Percentiles rank a stretch among this genome's conserved stretches.
These are phyloP conservation scores for Augochlorella aurata DNA, from an alignment of 2,888 invertebrate genomes.

Conservation along the genomic window DNA sequence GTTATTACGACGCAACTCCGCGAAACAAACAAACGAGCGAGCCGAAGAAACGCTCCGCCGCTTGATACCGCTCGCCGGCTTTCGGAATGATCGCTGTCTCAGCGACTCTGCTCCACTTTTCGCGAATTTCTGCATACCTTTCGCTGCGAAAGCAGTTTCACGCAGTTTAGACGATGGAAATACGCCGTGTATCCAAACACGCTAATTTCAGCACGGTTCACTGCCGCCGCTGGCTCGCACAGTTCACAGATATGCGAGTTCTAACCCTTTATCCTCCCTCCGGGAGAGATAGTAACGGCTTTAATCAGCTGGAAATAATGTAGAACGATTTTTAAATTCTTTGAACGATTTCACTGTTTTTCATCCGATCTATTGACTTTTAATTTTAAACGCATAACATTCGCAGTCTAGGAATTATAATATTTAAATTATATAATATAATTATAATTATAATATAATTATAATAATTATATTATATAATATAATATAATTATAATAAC, in stretches of 20 bases:
- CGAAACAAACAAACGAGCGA: slow-evolving; percentile 1
- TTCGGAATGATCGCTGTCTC: neutral
- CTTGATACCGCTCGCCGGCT: neutral
- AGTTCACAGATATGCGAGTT: neutral
- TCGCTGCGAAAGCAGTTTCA: neutral
- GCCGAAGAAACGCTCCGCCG: neutral
- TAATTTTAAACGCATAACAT: no score
- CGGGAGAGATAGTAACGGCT: no score
- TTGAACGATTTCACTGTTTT: no score
- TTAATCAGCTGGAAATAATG: no score
- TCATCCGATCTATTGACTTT: no score
- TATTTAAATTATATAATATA: no score
- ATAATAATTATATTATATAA: no score
- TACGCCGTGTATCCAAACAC: neutral
- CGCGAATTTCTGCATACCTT: neutral
- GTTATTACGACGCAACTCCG: slow-evolving; percentile 7
- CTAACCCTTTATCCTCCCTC: neutral
- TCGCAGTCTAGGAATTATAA: no score
- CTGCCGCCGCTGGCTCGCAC: neutral
- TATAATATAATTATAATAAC: no score
- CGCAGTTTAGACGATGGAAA: neutral
- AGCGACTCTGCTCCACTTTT: neutral
- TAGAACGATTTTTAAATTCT: no score
- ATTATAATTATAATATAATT: no score
- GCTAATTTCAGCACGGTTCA: neutral